phyloP scores from a whole-genome alignment of 2,113 vertebrate genomes.

The Heterocephalus glaber region DNA sequence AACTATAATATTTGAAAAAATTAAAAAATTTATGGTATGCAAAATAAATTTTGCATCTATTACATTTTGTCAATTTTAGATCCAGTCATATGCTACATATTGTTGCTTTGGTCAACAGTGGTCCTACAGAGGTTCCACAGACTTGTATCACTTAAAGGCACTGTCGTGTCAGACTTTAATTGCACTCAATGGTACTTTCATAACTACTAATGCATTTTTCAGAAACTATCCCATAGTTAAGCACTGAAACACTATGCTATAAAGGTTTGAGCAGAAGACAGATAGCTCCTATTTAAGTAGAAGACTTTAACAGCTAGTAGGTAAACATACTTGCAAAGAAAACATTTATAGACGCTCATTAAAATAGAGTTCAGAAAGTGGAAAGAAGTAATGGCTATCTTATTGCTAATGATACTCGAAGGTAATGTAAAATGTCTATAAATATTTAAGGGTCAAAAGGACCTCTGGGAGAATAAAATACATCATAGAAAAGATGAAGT shows the following conservation, averaged over 20 bases:
- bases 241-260: not conserved
- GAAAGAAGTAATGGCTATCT: not conserved
- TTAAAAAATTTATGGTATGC: not conserved
- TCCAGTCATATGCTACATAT: not conserved
- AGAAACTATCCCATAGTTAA: not conserved
- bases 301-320: not conserved
- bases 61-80: not conserved
- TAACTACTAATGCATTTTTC: not conserved
- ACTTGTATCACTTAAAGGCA: not conserved
- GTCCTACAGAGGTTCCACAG: not conserved
- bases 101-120: not conserved
- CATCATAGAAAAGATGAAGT: slow-evolving; percentile 24
- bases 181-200: not conserved
- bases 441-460: slow-evolving; percentile 47
- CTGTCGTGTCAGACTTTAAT: not conserved
- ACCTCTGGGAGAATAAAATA: slow-evolving; percentile 34
- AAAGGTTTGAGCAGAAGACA: not conserved
- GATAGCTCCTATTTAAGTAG: not conserved
- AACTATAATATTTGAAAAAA: not conserved
- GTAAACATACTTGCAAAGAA: slow-evolving; percentile 24
- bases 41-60: not conserved
- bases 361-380: not conserved
- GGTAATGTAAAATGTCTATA: not conserved
- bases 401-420: not conserved
- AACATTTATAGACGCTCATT: slow-evolving; percentile 12